Conservation (phyloP, 2,888 invertebrate genomes). For the Hesperia comma region DNA sequence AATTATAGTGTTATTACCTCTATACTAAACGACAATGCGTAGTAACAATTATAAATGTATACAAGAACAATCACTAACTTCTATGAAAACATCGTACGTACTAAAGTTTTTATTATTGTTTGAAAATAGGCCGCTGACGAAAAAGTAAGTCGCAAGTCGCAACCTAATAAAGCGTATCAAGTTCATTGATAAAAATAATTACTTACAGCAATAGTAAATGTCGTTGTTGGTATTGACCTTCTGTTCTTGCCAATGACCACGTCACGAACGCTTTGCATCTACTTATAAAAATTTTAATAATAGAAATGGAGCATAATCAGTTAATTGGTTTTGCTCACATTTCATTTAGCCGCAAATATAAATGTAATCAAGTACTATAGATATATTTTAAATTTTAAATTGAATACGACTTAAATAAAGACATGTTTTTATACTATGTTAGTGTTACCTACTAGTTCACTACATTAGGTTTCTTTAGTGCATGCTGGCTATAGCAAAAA, state of each 20-base stretch:
- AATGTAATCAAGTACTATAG: neutral
- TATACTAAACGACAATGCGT: too few relatives aligned
- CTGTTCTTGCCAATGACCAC: slow-evolving; percentile 57
- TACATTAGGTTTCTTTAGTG: too few relatives aligned
- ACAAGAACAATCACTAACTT: too few relatives aligned
- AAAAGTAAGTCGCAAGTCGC: slow-evolving; percentile 54
- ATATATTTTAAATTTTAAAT: too few relatives aligned
- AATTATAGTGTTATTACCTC: neutral
- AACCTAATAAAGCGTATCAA: slow-evolving; percentile 67
- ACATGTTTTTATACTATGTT: too few relatives aligned
- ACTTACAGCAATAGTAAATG: slow-evolving; percentile 47
- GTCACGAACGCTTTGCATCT: slow-evolving; percentile 38
- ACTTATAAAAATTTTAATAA: slow-evolving; percentile 31
- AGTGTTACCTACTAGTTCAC: too few relatives aligned
- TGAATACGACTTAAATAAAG: neutral
- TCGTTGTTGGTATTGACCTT: slow-evolving; percentile 55
- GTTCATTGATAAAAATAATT: slow-evolving; percentile 77
- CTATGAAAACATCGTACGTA: neutral
- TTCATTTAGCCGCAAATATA: neutral
- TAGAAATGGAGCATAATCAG: slow-evolving; percentile 34
- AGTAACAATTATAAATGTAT: too few relatives aligned
- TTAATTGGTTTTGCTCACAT: slow-evolving; percentile 13
- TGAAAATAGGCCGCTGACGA: slow-evolving; percentile 46
- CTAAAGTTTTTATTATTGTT: slow-evolving; percentile 14
- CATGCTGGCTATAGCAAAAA: too few relatives aligned